These are phyloP conservation scores for Dendrolimus kikuchii DNA, from an alignment of 1,140 invertebrate genomes.

Conservation along the genomic window DNA sequence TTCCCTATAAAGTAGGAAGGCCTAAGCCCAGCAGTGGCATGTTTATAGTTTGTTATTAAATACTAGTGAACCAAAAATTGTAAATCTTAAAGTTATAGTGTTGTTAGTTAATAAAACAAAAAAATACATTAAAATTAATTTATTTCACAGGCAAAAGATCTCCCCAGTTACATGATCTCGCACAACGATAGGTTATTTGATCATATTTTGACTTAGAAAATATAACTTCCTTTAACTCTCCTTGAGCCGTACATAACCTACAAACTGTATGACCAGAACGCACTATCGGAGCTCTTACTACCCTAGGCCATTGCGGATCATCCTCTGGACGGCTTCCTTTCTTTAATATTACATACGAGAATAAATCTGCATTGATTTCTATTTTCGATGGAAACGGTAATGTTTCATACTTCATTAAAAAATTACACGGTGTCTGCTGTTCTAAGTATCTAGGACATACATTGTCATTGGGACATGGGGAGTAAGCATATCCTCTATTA, in stretches of 20 bases:
- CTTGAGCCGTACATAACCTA: constrained; percentile 82
- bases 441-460: constrained; percentile 80
- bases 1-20: too few relatives aligned
- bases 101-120: constrained; percentile 6
- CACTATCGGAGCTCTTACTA: constrained; percentile 79
- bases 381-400: constrained; percentile 67
- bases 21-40: too few relatives aligned
- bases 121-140: constrained; percentile 16
- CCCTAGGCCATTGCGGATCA: constrained; percentile 80
- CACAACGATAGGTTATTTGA: constrained; percentile 79
- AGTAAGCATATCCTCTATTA: constrained; percentile 77
- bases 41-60: too few relatives aligned
- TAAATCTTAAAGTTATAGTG: too few relatives aligned
- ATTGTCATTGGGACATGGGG: constrained; percentile 89
- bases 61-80: too few relatives aligned
- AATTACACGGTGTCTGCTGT: constrained; percentile 84
- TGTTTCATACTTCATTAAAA: constrained; percentile 76
- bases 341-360: constrained; percentile 84
- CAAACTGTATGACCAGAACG: constrained; percentile 83
- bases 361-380: constrained; percentile 71
- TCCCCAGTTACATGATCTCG: constrained; percentile 80
- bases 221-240: constrained; percentile 83
- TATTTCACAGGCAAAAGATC: constrained; percentile 79
- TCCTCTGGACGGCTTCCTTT: constrained; percentile 77
- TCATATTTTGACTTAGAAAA: constrained; percentile 83